A percentile compares a stretch with the other conserved stretches of the same genome.
Conservation (phyloP, 2,113 vertebrate genomes). For the Triplophysa tibetana region DNA sequence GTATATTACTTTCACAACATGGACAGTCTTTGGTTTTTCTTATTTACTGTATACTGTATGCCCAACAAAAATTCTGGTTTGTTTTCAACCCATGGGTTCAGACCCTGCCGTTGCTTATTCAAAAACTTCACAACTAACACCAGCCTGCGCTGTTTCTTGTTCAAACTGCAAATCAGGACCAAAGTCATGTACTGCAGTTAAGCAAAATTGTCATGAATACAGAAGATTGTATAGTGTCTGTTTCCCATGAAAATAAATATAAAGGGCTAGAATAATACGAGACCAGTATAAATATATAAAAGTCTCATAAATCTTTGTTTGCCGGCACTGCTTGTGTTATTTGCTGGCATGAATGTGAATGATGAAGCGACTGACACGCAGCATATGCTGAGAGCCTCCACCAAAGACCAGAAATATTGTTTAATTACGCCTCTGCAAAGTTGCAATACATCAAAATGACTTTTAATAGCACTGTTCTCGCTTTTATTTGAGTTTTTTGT, state of each 20-base stretch:
- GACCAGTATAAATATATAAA: conserved; percentile 45
- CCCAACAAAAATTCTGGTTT: too few species aligned
- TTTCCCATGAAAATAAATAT: conserved; percentile 51
- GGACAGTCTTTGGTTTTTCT: too few species aligned
- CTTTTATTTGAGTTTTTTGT: conserved; percentile 14
- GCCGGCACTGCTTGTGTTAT: conserved; percentile 51
- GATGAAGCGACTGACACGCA: conserved; percentile 64
- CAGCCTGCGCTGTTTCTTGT: too few species aligned
- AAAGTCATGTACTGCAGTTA: too few species aligned
- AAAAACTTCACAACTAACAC: too few species aligned
- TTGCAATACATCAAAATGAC: conserved; percentile 61
- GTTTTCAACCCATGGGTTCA: too few species aligned
- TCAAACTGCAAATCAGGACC: too few species aligned
- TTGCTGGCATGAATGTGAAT: conserved; percentile 61
- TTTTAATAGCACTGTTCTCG: conserved; percentile 12
- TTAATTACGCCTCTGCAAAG: conserved; percentile 62
- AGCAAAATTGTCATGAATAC: neutral
- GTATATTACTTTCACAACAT: too few species aligned
- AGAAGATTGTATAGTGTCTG: neutral
- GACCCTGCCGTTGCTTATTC: too few species aligned
- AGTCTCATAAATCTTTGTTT: conserved; percentile 69
- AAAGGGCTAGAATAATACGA: conserved; percentile 32
- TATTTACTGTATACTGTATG: too few species aligned
- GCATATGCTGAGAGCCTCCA: conserved; percentile 57
- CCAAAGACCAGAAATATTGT: conserved; percentile 59